phyloP scores from a whole-genome alignment of 2,888 invertebrate genomes.

The Agrochola macilenta region DNA sequence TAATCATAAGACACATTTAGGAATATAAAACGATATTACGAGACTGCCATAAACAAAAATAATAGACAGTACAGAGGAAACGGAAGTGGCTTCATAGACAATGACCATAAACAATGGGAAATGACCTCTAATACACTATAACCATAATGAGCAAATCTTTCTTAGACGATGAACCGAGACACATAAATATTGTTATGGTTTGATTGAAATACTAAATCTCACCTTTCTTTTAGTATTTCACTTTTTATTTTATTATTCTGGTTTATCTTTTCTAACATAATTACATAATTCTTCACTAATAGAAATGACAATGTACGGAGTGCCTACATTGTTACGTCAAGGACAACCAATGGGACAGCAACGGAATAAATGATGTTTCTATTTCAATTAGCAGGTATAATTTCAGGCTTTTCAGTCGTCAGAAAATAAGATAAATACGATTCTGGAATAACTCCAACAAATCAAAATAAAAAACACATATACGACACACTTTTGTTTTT shows the following conservation, averaged over 20 bases:
- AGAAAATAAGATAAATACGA: not conserved
- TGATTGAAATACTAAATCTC: not conserved
- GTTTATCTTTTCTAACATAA: not conserved
- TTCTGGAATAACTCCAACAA: not conserved
- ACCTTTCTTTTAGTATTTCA: not conserved
- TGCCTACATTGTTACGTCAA: not conserved
- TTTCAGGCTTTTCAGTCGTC: not conserved
- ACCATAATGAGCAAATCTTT: conserved; percentile 49
- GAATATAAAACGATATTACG: conserved; percentile 24
- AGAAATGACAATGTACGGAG: not conserved
- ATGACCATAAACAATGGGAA: conserved; percentile 54
- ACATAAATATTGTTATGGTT: conserved; percentile 14
- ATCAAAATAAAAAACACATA: not conserved
- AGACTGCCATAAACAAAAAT: conserved; percentile 31
- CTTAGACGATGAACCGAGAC: conserved; percentile 1
- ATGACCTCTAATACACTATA: conserved; percentile 49
- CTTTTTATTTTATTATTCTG: not conserved
- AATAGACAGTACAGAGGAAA: conserved; percentile 42
- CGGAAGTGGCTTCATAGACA: conserved; percentile 46
- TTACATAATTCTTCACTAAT: not conserved
- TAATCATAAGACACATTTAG: not conserved
- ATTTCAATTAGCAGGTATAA: not conserved
- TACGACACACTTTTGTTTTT: conserved; percentile 19
- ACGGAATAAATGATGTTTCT: not conserved
- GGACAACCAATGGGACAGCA: not conserved